Evolutionary conservation across 2,113 vertebrate genomes (phyloP).

Genomic region (Microcebus jonahi): DNA sequence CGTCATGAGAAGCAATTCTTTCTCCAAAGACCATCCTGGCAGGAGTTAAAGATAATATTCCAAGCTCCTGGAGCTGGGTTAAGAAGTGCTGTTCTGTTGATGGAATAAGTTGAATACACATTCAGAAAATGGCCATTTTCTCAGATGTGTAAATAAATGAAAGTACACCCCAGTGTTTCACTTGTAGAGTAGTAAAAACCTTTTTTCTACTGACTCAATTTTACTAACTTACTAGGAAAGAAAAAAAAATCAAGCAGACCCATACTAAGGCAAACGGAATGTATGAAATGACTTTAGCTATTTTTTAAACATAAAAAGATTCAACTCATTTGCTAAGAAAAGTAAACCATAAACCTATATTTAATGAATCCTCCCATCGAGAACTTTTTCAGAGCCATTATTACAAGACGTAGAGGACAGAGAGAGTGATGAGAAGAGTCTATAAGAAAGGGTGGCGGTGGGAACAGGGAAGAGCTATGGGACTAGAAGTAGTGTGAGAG

Average conservation of each 20-base stretch:
- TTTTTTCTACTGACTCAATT: background rate
- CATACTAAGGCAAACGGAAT: background rate
- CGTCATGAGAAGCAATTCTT: constrained; percentile 97
- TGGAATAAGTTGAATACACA: constrained; percentile 66
- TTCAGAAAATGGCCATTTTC: constrained; percentile 61
- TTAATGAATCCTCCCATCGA: background rate
- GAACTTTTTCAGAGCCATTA: background rate
- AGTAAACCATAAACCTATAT: background rate
- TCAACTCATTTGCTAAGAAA: background rate
- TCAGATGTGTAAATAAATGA: background rate
- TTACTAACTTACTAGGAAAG: background rate
- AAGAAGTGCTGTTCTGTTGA: constrained; percentile 96
- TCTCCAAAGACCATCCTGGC: constrained; percentile 96
- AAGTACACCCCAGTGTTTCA: background rate
- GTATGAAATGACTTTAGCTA: background rate
- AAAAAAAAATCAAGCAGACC: background rate
- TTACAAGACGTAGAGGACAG: background rate
- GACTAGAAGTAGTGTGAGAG: rapidly evolving
- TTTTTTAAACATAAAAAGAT: constrained; percentile 12
- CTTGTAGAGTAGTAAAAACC: background rate
- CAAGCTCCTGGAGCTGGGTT: constrained; percentile 94
- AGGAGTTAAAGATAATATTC: constrained; percentile 97
- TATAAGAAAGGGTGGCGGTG: rapidly evolving
- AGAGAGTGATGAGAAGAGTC: no score
- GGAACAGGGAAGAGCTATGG: no score